Evolutionary conservation across 2,888 invertebrate genomes (phyloP), one percentile per base, ranked within the genome.

Genomic region (Drosophila vallismaia): DNA sequence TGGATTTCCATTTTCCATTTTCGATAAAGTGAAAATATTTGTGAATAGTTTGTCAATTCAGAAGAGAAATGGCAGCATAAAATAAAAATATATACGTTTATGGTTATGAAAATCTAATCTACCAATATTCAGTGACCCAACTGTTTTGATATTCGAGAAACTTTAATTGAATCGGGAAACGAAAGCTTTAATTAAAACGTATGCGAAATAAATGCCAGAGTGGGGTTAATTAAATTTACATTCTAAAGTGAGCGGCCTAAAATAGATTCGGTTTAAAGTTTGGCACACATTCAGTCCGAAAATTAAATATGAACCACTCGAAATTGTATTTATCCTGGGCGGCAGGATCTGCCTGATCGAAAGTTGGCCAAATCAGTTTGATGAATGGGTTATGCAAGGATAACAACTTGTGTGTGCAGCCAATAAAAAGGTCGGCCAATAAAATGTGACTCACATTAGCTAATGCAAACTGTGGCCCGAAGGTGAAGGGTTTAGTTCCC

Each of bases 381-480:
- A 46, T 29, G 59, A 59, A 59, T 59, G 69, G 68, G 52, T 68
- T 68, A 48, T 51, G 57, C 57, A 68, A 51, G 57, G 57, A 36
- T 29, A 14, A 46, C 38, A 57, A 40, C 70, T 62, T 69, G 62
- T 70, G 60, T 69, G 69, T 70, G 67, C 67, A 72, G 50, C 50
- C 72, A 72, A 67, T 70, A 70, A 70, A 69, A 69, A 68, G 69
- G 36, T 69, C 58, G 59, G 50, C 50, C 72, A 72, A 67, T 70
- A 70, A 70, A 69, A 69, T 69, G 69, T 53, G 69, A 69, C 36
- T 59, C 59, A 53, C 83, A 78, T 83, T 86, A 78, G 86, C 82
- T 86, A 80, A 85, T 83, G 63, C 75, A 63, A 49, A 51, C 59
- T 26, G 46, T 36, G 59, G 31, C 62, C 38, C 44, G 45, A 63